Conservation (phyloP, 2,888 invertebrate genomes). For the Scrobipalpa costella region DNA sequence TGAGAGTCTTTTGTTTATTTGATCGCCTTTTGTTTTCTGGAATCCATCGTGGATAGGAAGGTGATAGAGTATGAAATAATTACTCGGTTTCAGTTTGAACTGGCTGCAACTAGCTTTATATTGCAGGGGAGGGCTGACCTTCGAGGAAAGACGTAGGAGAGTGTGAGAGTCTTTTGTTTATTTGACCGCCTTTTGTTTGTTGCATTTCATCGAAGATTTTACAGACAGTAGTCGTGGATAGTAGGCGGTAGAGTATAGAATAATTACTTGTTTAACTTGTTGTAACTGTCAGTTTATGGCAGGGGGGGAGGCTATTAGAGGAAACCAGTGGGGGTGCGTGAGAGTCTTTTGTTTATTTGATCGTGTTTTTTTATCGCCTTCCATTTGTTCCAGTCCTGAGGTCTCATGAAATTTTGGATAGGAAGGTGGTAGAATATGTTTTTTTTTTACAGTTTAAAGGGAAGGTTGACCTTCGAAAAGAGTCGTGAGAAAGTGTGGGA, state of each 20-base stretch:
- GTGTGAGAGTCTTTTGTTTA: constrained; percentile 13
- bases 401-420: no score
- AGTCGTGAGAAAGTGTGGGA: no score
- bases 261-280: background rate
- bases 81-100: constrained; percentile 50
- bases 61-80: constrained; percentile 58
- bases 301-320: no score
- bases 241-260: background rate
- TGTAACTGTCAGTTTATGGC: background rate
- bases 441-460: no score
- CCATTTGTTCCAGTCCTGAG: no score
- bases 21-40: background rate
- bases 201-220: background rate
- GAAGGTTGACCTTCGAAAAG: no score
- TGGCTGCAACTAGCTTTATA: constrained; percentile 43
- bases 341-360: no score
- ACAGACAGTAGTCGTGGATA: background rate
- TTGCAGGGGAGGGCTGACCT: constrained; percentile 34
- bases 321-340: no score
- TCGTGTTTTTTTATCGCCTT: no score
- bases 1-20: constrained; percentile 36
- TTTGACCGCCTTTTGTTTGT: background rate
- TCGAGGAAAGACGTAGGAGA: background rate
- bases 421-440: no score
- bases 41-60: background rate